Evolutionary conservation across 2,888 invertebrate species (phyloP).

Genomic region (Allacma fusca): DNA sequence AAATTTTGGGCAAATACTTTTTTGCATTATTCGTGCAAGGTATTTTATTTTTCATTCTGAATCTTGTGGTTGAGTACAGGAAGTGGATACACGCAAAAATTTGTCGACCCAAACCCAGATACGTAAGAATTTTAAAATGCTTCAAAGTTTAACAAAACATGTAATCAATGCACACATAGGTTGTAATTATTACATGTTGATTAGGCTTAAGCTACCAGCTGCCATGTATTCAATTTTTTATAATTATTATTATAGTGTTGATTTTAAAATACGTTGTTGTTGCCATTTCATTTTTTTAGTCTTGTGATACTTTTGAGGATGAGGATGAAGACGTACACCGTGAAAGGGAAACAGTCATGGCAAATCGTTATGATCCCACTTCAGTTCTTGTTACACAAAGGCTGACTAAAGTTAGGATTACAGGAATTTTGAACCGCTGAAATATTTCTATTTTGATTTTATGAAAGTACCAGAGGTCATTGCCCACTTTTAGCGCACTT

Average conservation of each 20-base stretch:
- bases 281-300: no score
- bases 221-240: neutral
- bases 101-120: slow-evolving; percentile 29
- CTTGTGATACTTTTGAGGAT: slow-evolving; percentile 62
- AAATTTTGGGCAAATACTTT: slow-evolving; percentile 74
- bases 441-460: no score
- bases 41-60: slow-evolving; percentile 69
- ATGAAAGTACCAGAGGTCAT: no score
- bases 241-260: neutral
- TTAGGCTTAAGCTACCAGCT: no score
- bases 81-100: slow-evolving; percentile 62
- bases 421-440: no score
- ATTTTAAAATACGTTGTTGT: no score
- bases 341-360: slow-evolving; percentile 66
- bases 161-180: no score
- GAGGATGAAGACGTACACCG: slow-evolving; percentile 70
- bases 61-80: slow-evolving; percentile 70
- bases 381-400: slow-evolving; percentile 68
- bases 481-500: no score
- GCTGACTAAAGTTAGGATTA: slow-evolving; percentile 68
- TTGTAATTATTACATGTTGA: no score
- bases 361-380: slow-evolving; percentile 61
- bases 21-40: slow-evolving; percentile 73
- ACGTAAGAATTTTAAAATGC: no score
- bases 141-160: no score